Conservation (phyloP, 30 jellyfish, hydroid and myxozoan genomes). For the Hydractinia symbiolongicarpus region DNA sequence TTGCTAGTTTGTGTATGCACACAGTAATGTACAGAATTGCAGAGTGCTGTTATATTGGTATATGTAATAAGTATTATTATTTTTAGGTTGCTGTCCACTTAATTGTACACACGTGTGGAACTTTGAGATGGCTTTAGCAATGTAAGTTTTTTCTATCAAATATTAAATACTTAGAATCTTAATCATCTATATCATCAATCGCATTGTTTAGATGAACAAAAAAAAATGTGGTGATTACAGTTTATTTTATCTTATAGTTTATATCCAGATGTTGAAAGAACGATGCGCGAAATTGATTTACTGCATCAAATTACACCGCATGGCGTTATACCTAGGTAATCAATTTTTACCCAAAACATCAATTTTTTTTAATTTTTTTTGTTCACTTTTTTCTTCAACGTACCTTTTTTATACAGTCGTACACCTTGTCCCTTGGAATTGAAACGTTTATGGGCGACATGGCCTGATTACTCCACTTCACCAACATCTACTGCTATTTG, state of each 20-base stretch:
- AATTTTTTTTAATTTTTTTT: neutral
- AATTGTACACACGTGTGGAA: slow-evolving; percentile 96
- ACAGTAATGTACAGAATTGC: too few species aligned
- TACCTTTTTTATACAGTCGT: slow-evolving; percentile 41
- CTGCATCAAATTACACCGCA: slow-evolving; percentile 74
- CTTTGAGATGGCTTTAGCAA: slow-evolving; percentile 66
- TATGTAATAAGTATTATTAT: too few species aligned
- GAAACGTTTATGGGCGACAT: slow-evolving; percentile 60
- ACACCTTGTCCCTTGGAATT: slow-evolving; percentile 75
- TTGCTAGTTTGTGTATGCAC: too few species aligned
- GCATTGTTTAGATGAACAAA: too few species aligned
- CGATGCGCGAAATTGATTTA: slow-evolving; percentile 84
- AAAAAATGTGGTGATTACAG: too few species aligned
- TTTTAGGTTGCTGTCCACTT: slow-evolving; percentile 83
- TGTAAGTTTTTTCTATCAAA: slow-evolving; percentile 29
- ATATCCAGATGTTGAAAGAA: slow-evolving; percentile 79
- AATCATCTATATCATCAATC: neutral
- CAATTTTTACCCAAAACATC: neutral
- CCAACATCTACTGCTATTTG: slow-evolving; percentile 43
- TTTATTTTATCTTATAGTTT: slow-evolving; percentile 26
- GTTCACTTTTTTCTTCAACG: neutral
- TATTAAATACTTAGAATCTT: neutral
- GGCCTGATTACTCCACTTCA: slow-evolving; percentile 60
- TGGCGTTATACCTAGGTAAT: slow-evolving; percentile 72
- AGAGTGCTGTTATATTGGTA: too few species aligned